Evolutionary conservation across 2,888 invertebrate species (phyloP).

Genomic region (Chaetoderma sp.): DNA sequence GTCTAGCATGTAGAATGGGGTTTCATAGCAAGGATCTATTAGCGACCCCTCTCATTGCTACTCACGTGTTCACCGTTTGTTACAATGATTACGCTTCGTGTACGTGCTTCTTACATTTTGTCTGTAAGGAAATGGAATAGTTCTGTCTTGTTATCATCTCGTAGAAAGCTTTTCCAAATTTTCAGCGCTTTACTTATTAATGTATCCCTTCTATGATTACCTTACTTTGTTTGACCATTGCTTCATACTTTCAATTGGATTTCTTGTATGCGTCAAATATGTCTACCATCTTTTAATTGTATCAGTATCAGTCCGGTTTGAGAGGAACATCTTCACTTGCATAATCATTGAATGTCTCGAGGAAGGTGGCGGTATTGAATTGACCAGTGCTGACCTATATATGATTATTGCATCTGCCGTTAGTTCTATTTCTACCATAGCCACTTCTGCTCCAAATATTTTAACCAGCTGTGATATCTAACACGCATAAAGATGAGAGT

Average conservation of each 20-base stretch:
- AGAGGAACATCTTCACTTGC: too few species aligned
- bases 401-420: constrained; percentile 24
- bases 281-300: constrained; percentile 14
- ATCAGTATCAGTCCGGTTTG: constrained; percentile 12
- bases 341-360: constrained; percentile 24
- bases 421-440: constrained; percentile 18
- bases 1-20: constrained; percentile 24
- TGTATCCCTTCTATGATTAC: constrained; percentile 19
- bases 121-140: constrained; percentile 20
- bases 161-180: constrained; percentile 12
- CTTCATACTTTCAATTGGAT: constrained; percentile 5
- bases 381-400: constrained; percentile 29
- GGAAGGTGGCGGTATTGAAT: constrained; percentile 15
- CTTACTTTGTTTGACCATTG: constrained; percentile 17
- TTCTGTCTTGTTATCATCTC: constrained; percentile 24
- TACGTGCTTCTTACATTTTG: background rate
- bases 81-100: constrained; percentile 15
- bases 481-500: constrained; percentile 17
- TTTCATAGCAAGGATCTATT: background rate
- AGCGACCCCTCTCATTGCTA: constrained; percentile 4
- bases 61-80: constrained; percentile 9
- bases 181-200: constrained; percentile 5
- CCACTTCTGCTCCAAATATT: constrained; percentile 17
- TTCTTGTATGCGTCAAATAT: constrained; percentile 12
- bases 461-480: constrained; percentile 28